Evolutionary conservation across 2,113 vertebrate genomes (phyloP).

Genomic region (Beaufortia kweichowensis): DNA sequence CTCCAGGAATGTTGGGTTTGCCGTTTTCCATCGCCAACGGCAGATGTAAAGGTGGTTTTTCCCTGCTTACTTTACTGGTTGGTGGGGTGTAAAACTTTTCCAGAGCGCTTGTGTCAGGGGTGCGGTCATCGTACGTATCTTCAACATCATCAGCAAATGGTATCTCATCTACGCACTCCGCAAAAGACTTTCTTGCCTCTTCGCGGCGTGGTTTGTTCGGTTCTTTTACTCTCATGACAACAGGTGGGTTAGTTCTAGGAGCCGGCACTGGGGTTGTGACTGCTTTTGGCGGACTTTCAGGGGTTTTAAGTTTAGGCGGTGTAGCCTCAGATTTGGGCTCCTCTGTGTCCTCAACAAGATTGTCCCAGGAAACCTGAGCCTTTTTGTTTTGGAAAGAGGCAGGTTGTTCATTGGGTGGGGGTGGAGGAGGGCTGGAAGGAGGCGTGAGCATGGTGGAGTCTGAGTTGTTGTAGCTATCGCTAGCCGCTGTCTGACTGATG

Average conservation of each 20-base stretch:
- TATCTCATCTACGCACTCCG: conserved; percentile 94
- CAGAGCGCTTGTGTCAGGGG: conserved; percentile 78
- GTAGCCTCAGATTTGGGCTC: conserved; percentile 54
- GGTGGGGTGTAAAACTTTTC: conserved; percentile 86
- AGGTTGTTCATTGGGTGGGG: conserved; percentile 87
- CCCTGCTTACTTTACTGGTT: conserved; percentile 73
- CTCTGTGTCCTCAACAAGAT: conserved; percentile 60
- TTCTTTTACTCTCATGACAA: conserved; percentile 72
- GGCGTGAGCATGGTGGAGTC: conserved; percentile 95
- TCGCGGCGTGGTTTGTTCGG: conserved; percentile 66
- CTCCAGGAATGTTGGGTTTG: conserved; percentile 71
- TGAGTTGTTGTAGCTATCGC: conserved; percentile 87
- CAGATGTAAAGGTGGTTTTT: conserved; percentile 68
- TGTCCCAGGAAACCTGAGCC: conserved; percentile 75
- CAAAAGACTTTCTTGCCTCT: conserved; percentile 85
- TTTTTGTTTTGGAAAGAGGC: conserved; percentile 80
- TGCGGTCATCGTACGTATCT: conserved; percentile 86
- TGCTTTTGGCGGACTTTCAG: conserved; percentile 60
- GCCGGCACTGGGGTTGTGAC: conserved; percentile 38
- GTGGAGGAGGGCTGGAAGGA: conserved; percentile 92
- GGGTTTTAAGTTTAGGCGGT: conserved; percentile 55
- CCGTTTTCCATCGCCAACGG: conserved; percentile 82
- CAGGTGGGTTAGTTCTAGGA: conserved; percentile 34
- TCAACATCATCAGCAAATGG: conserved; percentile 96
- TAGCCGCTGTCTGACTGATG: conserved; percentile 81